Base-by-base conservation (phyloP, 37 sponge, comb jelly and placozoan species). In the Oscarella lobularis region DNA sequence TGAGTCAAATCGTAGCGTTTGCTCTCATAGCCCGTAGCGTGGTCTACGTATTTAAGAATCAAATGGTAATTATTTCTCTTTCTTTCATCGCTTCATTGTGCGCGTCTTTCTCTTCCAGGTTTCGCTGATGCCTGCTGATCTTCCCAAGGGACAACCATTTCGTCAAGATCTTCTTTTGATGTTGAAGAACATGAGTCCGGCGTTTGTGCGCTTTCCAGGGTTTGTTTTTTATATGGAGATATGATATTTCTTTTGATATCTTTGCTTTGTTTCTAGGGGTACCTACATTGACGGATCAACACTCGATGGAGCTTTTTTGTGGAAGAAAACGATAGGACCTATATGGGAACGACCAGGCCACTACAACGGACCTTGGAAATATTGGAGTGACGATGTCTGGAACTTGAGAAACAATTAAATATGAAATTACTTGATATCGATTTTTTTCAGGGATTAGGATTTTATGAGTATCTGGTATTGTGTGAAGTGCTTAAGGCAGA, bases 151-250 rank as follows among this genome's bases (percentile, higher is more conserved):
- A 5, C 33, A 68, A 5, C 71, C 71, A 35, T 68, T 68, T 35
- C 6, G 71, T 5, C 6, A 68, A 14, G 71, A 68, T 14, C 71
- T 68, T 4, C 4, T 68, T 30, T 32, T 34, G 6, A 20, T 4
- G 31, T 35, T 68, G 6, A 4, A 68, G 31, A 35, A 32, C 6
- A 68, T 68, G 29, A 32, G 31, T 32, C 71, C 71, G 6, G 6
- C 71, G 6, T 68, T 68, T 35, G 71, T 68, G 33, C 71, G 71
- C 6, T 68, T 68, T 68, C 71, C 71, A 34, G 71, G 71, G 71
- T 68, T 68, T 35, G 31, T 68, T 68, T 68, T 27, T 48, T 9
- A 48, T 48, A 27, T 9, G 9, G 60, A 20, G 9, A 20, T 48
- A 48, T 48, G 9, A 20, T 48, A 27, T 48, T 48, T 20, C 9